Evolutionary conservation across 2,888 invertebrate genomes (phyloP).

Genomic region (Cataglyphis rosenhaueri): DNA sequence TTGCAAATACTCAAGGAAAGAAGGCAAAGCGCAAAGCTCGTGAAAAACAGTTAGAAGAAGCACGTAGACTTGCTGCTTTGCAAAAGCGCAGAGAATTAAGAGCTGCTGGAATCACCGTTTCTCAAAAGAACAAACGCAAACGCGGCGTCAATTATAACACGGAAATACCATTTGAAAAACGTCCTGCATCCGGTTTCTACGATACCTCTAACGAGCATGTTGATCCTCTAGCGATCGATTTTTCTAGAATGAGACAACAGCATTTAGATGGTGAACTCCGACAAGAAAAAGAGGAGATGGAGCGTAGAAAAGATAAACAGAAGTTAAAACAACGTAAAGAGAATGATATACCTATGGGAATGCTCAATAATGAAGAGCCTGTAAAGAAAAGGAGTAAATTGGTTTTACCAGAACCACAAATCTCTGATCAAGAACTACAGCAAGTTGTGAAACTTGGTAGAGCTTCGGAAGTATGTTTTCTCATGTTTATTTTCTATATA

Average conservation of each 20-base stretch:
- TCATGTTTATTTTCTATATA: background rate
- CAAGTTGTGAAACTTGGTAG: constrained; percentile 97
- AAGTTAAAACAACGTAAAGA: constrained; percentile 98
- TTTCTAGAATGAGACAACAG: constrained; percentile 95
- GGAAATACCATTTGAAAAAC: constrained; percentile 99
- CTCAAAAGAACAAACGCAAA: constrained; percentile 92
- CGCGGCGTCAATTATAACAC: constrained; percentile 98
- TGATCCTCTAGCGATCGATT: constrained; percentile 96
- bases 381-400: constrained; percentile 97
- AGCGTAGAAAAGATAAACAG: constrained; percentile 97
- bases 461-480: constrained; percentile 90
- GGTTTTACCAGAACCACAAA: constrained; percentile 98
- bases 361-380: constrained; percentile 95
- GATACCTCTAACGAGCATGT: constrained; percentile 96
- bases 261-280: constrained; percentile 96
- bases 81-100: constrained; percentile 99
- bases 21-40: constrained; percentile 97
- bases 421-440: constrained; percentile 95
- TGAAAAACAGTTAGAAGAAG: constrained; percentile 99
- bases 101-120: constrained; percentile 95
- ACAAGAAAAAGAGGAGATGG: constrained; percentile 96
- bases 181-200: constrained; percentile 96
- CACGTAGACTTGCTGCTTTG: constrained; percentile 96
- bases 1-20: constrained; percentile 99
- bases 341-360: constrained; percentile 96